Percentiles rank a stretch among this genome's conserved stretches.
phyloP scores from a whole-genome alignment of 1,140 invertebrate species.

The Trichomalopsis sarcophagae region DNA sequence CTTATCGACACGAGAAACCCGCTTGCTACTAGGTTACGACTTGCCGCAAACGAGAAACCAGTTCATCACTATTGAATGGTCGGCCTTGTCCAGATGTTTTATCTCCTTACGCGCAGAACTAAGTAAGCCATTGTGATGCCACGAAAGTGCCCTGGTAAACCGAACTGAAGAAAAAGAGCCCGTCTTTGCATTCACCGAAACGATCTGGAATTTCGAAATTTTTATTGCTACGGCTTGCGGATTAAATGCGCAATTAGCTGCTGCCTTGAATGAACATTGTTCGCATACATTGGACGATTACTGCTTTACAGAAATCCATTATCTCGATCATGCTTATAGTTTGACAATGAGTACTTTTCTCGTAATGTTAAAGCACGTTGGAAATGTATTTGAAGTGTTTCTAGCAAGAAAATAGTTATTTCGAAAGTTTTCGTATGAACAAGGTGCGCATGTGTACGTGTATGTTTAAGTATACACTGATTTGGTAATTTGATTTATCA shows the following conservation, averaged over 20 bases:
- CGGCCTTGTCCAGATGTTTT: background rate
- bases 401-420: too few species aligned
- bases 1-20: background rate
- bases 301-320: background rate
- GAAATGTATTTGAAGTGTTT: too few species aligned
- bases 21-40: background rate
- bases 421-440: too few species aligned
- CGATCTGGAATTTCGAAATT: background rate
- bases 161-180: background rate
- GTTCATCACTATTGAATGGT: conserved; percentile 1
- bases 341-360: too few species aligned
- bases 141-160: background rate
- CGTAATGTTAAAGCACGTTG: too few species aligned
- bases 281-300: background rate
- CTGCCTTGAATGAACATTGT: background rate
- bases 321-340: too few species aligned
- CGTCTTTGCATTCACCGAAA: background rate
- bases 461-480: too few species aligned
- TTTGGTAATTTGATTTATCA: too few species aligned
- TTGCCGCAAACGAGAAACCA: background rate
- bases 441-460: too few species aligned
- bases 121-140: background rate
- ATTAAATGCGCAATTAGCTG: background rate
- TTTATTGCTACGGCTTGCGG: too few species aligned
- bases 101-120: background rate